These are phyloP conservation scores for Coelogynopora nodosa DNA, from an alignment of 2,888 invertebrate genomes.

Conservation along the genomic window DNA sequence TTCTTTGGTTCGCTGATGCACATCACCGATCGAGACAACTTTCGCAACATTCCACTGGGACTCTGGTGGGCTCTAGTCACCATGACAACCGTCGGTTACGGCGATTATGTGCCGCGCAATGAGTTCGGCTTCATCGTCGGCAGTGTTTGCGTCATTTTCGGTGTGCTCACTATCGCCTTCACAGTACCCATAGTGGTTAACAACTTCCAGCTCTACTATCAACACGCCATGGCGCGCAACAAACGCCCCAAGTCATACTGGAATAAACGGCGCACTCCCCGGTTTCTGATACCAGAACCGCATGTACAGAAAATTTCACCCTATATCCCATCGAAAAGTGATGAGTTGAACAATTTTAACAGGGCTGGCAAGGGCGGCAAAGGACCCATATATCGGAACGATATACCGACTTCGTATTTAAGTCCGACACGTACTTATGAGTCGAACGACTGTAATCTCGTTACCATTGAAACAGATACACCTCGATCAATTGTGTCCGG, in stretches of 20 bases:
- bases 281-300: background rate
- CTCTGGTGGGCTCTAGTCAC: conserved; percentile 62
- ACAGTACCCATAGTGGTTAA: conserved; percentile 38
- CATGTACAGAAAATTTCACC: background rate
- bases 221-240: conserved; percentile 32
- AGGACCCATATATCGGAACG: background rate
- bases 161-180: conserved; percentile 42
- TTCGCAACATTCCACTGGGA: conserved; percentile 59
- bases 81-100: conserved; percentile 57
- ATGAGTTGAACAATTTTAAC: background rate
- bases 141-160: conserved; percentile 41
- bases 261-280: conserved; percentile 26
- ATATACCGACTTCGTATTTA: background rate
- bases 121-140: conserved; percentile 30
- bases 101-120: conserved; percentile 38
- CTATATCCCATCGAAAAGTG: background rate
- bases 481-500: too few relatives aligned
- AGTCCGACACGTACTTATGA: background rate
- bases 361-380: background rate
- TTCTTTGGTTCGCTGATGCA: conserved; percentile 60
- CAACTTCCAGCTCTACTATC: conserved; percentile 37
- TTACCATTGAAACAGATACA: background rate
- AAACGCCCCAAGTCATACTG: conserved; percentile 29
- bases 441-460: background rate
- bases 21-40: conserved; percentile 56